phyloP scores from a whole-genome alignment of 2,888 invertebrate species.

The Melieria picta region DNA sequence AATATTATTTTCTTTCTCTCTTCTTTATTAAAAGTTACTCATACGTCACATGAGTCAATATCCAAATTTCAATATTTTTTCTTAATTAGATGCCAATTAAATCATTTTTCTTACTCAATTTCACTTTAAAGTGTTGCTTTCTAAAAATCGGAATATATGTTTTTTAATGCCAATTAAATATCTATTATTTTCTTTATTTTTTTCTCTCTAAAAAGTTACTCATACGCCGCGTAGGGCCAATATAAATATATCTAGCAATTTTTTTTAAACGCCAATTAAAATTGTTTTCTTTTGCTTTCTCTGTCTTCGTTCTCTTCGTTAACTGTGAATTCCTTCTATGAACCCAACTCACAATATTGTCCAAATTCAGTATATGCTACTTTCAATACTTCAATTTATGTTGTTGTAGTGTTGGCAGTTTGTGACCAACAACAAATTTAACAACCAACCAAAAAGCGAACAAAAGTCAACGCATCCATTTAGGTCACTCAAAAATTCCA shows the following conservation, averaged over 20 bases:
- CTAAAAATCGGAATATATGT: no score
- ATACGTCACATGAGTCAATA: no score
- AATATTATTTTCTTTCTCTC: no score
- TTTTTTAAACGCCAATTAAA: background rate
- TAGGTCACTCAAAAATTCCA: conserved; percentile 33
- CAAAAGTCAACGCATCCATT: conserved; percentile 27
- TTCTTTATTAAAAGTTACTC: no score
- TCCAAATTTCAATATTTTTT: no score
- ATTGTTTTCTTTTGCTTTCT: background rate
- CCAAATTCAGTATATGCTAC: background rate
- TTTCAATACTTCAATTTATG: background rate
- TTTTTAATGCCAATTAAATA: no score
- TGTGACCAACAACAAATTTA: background rate
- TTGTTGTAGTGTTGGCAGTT: background rate
- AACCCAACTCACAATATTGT: background rate
- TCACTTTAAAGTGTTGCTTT: background rate
- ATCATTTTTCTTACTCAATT: background rate
- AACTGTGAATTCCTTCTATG: no score
- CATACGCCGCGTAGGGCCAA: no score
- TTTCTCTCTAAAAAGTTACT: no score
- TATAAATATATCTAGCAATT: conserved; percentile 1
- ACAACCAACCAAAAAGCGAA: conserved; percentile 6
- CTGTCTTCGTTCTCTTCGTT: background rate
- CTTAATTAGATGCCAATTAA: no score
- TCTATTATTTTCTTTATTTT: no score